These are phyloP conservation scores for Crossocerus cetratus DNA, from an alignment of 2,888 invertebrate genomes.

Conservation along the genomic window DNA sequence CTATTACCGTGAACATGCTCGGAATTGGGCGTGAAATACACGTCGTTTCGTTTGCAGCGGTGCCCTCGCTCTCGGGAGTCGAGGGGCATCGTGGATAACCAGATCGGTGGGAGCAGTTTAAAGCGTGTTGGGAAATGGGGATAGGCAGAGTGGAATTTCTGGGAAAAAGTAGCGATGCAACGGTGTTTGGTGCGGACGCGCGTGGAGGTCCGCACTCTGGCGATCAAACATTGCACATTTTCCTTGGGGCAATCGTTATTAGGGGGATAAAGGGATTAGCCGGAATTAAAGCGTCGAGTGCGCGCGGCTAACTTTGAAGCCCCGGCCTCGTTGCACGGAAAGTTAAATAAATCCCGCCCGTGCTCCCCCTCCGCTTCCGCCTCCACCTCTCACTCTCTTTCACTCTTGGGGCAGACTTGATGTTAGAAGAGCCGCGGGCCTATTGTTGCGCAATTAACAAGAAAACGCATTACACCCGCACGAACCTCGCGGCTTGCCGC, in stretches of 20 bases:
- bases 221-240: background rate
- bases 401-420: slow-evolving; percentile 4
- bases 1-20: slow-evolving; percentile 56
- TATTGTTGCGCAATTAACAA: slow-evolving; percentile 33
- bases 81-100: slow-evolving; percentile 43
- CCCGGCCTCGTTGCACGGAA: slow-evolving; percentile 7
- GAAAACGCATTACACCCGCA: slow-evolving; percentile 24
- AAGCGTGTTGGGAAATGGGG: slow-evolving; percentile 35
- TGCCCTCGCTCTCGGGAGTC: slow-evolving; percentile 37
- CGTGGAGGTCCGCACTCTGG: background rate
- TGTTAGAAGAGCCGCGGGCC: slow-evolving; percentile 8
- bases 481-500: background rate
- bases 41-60: slow-evolving; percentile 45
- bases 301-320: slow-evolving; percentile 17
- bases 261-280: slow-evolving; percentile 7
- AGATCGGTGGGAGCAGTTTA: slow-evolving; percentile 47
- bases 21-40: slow-evolving; percentile 60
- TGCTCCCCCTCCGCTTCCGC: too few species aligned
- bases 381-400: too few species aligned
- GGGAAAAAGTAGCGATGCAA: background rate
- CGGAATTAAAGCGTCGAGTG: slow-evolving; percentile 10
- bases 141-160: slow-evolving; percentile 28
- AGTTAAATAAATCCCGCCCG: slow-evolving; percentile 15
- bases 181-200: background rate
- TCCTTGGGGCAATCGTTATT: background rate